Percentiles rank a stretch among this genome's conserved stretches.
phyloP scores from a whole-genome alignment of 2,888 invertebrate genomes.

The Macrophya alboannulata region DNA sequence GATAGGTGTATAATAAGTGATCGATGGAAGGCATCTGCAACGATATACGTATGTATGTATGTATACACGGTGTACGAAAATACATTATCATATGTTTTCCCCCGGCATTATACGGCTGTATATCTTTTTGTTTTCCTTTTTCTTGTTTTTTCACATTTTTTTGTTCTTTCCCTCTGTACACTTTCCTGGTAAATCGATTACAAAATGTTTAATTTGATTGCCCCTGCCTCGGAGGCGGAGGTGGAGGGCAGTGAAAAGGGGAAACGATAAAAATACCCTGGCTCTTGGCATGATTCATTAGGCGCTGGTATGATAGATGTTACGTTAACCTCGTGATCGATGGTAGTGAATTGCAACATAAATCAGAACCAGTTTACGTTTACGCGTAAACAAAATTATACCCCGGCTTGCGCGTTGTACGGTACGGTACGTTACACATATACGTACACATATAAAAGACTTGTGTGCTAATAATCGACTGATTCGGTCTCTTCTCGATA shows the following conservation, averaged over 20 bases:
- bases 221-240: neutral
- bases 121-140: too few relatives aligned
- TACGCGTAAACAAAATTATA: conserved; percentile 32
- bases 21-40: conserved; percentile 15
- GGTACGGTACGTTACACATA: neutral
- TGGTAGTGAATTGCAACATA: conserved; percentile 51
- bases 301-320: conserved; percentile 54
- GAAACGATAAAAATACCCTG: conserved; percentile 47
- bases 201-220: conserved; percentile 36
- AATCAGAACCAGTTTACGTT: conserved; percentile 43
- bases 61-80: neutral
- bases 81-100: neutral
- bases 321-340: conserved; percentile 53
- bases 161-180: neutral
- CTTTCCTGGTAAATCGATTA: conserved; percentile 24
- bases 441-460: neutral
- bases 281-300: conserved; percentile 51
- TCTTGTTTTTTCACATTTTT: neutral
- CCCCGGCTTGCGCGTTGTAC: neutral
- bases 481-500: neutral
- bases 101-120: neutral
- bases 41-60: neutral
- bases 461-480: too few relatives aligned
- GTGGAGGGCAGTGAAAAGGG: neutral
- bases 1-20: neutral